A percentile compares a stretch with the other conserved stretches of the same genome.
These are phyloP conservation scores for Peromyscus polionotus DNA, from an alignment of 2,113 vertebrate genomes.

Conservation along the genomic window DNA sequence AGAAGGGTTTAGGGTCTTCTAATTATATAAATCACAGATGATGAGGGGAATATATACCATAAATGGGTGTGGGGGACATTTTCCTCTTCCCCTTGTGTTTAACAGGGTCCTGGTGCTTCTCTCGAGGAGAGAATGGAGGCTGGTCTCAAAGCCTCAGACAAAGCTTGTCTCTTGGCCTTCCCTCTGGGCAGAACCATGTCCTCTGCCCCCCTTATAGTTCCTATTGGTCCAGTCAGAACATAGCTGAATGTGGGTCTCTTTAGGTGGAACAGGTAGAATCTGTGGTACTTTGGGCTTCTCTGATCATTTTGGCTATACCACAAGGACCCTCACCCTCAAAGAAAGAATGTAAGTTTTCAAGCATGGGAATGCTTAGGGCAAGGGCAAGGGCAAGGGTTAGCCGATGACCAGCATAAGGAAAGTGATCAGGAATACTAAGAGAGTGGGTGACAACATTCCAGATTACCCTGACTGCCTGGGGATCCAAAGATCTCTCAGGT, in stretches of 20 bases:
- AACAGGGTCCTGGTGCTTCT: neutral
- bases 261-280: neutral
- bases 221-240: neutral
- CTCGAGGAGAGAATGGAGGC: neutral
- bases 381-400: neutral
- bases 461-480: neutral
- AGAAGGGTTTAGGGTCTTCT: too few species aligned
- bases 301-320: neutral
- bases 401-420: neutral
- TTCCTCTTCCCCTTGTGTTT: neutral
- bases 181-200: neutral
- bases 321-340: neutral
- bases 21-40: neutral
- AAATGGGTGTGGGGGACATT: neutral
- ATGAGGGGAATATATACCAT: neutral
- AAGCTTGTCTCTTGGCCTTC: neutral
- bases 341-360: neutral
- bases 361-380: neutral
- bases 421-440: neutral
- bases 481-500: neutral
- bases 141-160: neutral
- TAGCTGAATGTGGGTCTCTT: neutral
- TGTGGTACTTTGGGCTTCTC: neutral
- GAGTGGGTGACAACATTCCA: neutral
- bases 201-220: neutral